Base-by-base conservation (phyloP, 1,140 invertebrate species). In the Drosophila mojavensis region DNA sequence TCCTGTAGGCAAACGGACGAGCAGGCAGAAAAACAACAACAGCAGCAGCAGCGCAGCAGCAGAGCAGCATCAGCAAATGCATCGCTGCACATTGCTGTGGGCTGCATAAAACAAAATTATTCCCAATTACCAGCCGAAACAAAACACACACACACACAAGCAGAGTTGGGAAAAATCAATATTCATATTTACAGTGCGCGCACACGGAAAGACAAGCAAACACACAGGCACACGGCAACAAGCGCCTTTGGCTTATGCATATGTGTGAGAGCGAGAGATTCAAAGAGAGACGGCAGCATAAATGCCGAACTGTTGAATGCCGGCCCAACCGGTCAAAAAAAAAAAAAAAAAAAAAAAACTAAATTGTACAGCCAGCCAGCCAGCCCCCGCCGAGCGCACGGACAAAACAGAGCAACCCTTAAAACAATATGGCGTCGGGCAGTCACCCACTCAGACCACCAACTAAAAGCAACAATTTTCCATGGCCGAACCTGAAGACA, bases 271-370 rank as follows among this genome's bases (percentile, higher is more conserved):
- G 28, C 28, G 55, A 24, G 39, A 55, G 55, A 75, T 53, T 39
- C 51, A 72, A 7, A 39, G 36, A 39, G 3, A 17, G 20, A 24
- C 20, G 20, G 66, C 60, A 69, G 54, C 48, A 36, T 33, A 76
- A 71, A 76, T 76, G 82, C 85, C 86, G 85, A 90, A 90, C 85
- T 90, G 85, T 90, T 90, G 85, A 90, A 90, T 90, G 85, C 85
- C 85, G 85, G 86, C 51, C 72, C 75, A 75, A 70, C 62, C 59
- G 67, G 53, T 61, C 26, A 48, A 30, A 30, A 30, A 4, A 17
- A 17, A 0, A 17, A 48, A 30, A 48, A 30, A 30, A 30, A 4
- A 17, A 17, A 17, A 17, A 4, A 75, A 63, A 41, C 39, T 48
- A 33, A 62, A 75, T 67, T 48, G 26, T 74, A 51, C 66, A 30